Base-by-base conservation (phyloP, 64 coral and sea anemone species). In the Montipora capricornis region DNA sequence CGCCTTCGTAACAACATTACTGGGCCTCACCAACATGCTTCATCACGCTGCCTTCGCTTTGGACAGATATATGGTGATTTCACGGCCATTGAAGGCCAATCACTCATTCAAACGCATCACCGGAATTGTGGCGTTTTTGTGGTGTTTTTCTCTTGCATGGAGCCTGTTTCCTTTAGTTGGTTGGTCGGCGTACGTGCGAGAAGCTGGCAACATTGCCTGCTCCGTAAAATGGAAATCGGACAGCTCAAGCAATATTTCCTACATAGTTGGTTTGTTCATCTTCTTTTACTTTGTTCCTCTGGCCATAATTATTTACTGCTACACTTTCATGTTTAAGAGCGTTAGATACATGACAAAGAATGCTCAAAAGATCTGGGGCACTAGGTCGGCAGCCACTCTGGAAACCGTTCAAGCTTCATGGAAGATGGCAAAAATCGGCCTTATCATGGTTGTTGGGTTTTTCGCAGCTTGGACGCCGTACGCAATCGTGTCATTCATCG, bases 381-480 rank as follows among this genome's bases (percentile, higher is more conserved):
- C 7, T 14, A 91, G 70, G 58, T 81, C 95, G 2, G 16, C 44
- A 5, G 73, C 76, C 6, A 85, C 95, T 8, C 49, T 80, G 59
- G 75, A 90, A 86, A 93, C 95, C 5, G 44, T 90, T 20, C 49
- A 77, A 87, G 82, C 87, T 19, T 58, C 89, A 64, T 76, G 60
- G 45, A 96, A 91, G 49, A 94, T 87, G 64, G 44, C 75, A 0
- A 80, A 64, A 68, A 46, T 94, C 12, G 49, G 68, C 5, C 16
- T 94, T 0, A 22, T 90, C 1, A 94, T 96, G 95, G 47, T 78
- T 6, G 0, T 90, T 5, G 80, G 80, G 13, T 96, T 96, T 77
- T 49, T 96, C 16, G 15, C 87, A 1, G 91, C 95, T 5, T 96
- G 95, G 95, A 87, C 58, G 0, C 95, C 95, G 0, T 96, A 96